Evolutionary conservation across 2,113 vertebrate species (phyloP).

Genomic region (Antechinus flavipes): DNA sequence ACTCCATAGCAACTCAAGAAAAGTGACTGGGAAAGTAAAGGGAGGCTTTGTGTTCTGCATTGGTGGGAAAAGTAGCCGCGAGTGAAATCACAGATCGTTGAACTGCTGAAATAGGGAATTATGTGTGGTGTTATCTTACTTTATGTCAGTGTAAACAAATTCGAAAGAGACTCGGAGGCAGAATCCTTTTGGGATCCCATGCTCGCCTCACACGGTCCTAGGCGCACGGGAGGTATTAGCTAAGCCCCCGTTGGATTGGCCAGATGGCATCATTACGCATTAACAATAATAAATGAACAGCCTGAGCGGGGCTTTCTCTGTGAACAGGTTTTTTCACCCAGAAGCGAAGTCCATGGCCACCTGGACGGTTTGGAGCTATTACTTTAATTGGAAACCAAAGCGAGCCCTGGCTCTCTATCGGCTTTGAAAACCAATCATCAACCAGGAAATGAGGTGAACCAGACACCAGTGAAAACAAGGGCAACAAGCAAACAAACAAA

Average conservation of each 20-base stretch:
- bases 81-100: neutral
- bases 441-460: slow-evolving; percentile 1
- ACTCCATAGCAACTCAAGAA: neutral
- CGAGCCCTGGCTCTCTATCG: neutral
- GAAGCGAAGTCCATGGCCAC: neutral
- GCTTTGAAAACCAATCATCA: neutral
- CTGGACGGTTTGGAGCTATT: neutral
- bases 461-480: neutral
- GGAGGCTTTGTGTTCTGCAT: neutral
- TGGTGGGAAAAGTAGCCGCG: neutral
- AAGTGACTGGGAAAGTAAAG: neutral
- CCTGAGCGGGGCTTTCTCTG: neutral
- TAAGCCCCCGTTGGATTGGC: neutral
- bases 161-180: neutral
- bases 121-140: neutral
- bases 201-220: neutral
- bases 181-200: neutral
- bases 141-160: neutral
- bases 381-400: neutral
- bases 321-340: neutral
- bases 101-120: neutral
- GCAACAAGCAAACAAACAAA: neutral
- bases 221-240: neutral
- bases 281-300: neutral
- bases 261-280: neutral